These are phyloP conservation scores for Lacerta bilineata DNA, from an alignment of 2,797 vertebrate genomes.

Conservation along the genomic window DNA sequence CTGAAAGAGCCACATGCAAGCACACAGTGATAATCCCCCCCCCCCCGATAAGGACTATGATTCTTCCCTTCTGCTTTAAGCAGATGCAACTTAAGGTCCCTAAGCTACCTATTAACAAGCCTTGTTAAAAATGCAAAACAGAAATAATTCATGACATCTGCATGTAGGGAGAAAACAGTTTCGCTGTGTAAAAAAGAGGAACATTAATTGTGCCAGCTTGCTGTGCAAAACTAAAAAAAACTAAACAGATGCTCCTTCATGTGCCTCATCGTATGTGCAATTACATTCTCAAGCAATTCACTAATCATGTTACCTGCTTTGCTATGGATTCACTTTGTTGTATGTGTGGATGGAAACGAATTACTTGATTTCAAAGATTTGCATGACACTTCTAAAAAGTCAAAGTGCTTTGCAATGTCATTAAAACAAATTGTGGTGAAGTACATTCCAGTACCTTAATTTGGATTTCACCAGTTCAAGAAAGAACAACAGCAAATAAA, in stretches of 20 bases:
- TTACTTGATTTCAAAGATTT: background rate
- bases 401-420: background rate
- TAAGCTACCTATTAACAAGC: constrained; percentile 12
- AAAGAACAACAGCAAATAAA: background rate
- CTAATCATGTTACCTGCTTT: background rate
- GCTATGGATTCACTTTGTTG: background rate
- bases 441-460: background rate
- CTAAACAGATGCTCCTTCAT: background rate
- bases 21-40: background rate
- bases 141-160: constrained; percentile 27
- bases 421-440: too few species aligned
- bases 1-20: background rate
- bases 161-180: background rate
- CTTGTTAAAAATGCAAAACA: constrained; percentile 28
- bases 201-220: background rate
- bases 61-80: constrained; percentile 16
- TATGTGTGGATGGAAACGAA: background rate
- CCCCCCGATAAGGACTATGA: background rate
- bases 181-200: background rate
- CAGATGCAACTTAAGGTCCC: constrained; percentile 6
- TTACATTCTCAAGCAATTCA: background rate
- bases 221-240: background rate
- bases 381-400: background rate
- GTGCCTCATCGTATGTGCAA: background rate
- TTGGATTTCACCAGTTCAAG: background rate